These are phyloP conservation scores for Pterocles orientalis DNA, from an alignment of 2,113 vertebrate species.

Conservation along the genomic window DNA sequence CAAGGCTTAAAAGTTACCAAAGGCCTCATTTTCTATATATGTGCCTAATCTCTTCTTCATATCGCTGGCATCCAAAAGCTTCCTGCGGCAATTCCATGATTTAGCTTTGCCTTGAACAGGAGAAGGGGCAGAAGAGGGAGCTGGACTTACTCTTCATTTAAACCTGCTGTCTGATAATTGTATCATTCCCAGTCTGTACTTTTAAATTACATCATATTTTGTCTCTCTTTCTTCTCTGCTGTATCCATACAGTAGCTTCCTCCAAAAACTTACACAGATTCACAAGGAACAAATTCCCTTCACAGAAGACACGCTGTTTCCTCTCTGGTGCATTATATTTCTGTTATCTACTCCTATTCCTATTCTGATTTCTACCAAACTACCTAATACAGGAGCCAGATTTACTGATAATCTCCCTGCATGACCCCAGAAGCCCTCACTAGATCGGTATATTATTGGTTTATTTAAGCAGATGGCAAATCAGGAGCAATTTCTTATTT, in stretches of 20 bases:
- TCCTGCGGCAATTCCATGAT: not conserved
- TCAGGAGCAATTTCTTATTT: conserved; percentile 3
- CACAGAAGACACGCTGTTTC: not conserved
- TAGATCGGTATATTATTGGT: not conserved
- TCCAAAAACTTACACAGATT: not conserved
- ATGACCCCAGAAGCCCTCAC: not conserved
- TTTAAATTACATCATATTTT: not conserved
- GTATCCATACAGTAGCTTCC: not conserved
- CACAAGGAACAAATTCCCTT: not conserved
- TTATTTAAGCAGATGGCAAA: conserved; percentile 13
- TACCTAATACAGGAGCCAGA: not conserved
- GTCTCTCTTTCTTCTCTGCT: not conserved
- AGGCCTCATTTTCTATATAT: not conserved
- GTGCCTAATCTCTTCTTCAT: not conserved
- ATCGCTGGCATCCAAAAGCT: not conserved
- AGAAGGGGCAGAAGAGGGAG: not conserved
- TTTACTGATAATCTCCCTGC: not conserved
- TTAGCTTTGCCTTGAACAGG: not conserved
- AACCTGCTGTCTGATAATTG: not conserved
- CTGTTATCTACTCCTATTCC: not conserved
- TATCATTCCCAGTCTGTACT: not conserved
- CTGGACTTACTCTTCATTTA: not conserved
- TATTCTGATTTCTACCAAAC: not conserved
- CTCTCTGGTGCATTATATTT: not conserved
- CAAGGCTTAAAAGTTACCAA: not conserved